These are phyloP conservation scores for Cardiocondyla obscurior DNA, from an alignment of 1,140 invertebrate genomes.

Conservation along the genomic window DNA sequence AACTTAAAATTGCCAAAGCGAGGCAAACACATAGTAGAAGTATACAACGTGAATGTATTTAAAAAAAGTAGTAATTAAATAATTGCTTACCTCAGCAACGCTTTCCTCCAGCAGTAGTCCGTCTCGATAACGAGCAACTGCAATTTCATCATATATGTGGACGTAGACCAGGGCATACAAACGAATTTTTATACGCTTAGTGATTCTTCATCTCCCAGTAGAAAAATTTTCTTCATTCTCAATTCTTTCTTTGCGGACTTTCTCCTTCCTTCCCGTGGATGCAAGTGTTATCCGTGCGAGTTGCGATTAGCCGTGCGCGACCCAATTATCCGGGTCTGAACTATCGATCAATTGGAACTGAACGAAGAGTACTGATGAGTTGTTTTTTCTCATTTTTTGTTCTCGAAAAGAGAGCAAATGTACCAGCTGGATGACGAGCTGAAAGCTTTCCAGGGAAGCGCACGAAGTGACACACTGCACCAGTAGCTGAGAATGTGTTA, in stretches of 20 bases:
- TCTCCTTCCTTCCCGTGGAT: background rate
- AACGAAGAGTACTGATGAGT: background rate
- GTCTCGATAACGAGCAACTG: slow-evolving; percentile 81
- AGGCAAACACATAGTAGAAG: background rate
- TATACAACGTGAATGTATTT: background rate
- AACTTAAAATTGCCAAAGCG: background rate
- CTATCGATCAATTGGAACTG: slow-evolving; percentile 64
- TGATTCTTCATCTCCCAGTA: background rate
- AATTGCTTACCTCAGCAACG: slow-evolving; percentile 77
- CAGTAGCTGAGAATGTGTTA: background rate
- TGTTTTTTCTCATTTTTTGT: background rate
- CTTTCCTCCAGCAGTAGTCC: slow-evolving; percentile 81
- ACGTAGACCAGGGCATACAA: slow-evolving; percentile 68
- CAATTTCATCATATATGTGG: slow-evolving; percentile 81
- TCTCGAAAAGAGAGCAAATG: background rate
- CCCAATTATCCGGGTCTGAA: slow-evolving; percentile 45
- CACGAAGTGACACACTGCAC: slow-evolving; percentile 21
- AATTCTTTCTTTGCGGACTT: background rate
- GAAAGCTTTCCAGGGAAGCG: background rate
- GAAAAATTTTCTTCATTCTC: background rate
- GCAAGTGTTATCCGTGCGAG: slow-evolving; percentile 12
- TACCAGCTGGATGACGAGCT: background rate
- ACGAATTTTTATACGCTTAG: slow-evolving; percentile 16
- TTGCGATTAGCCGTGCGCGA: slow-evolving; percentile 52
- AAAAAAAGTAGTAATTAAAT: background rate